Percentiles rank a stretch among this genome's conserved stretches.
Evolutionary conservation across 2,888 invertebrate genomes (phyloP).

Genomic region (Mythimna lalbum): DNA sequence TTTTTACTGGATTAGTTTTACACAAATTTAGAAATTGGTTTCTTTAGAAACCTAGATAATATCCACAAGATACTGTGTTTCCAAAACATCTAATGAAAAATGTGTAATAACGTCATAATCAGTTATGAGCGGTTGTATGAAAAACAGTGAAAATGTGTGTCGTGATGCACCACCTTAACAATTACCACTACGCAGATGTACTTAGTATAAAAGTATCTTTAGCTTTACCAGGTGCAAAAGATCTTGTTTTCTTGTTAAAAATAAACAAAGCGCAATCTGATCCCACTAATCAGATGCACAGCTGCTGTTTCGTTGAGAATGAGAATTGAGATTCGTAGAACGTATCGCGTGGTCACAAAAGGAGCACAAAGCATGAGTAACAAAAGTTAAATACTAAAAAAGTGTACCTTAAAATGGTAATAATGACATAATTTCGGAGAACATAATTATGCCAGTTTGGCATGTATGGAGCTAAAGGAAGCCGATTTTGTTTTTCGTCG

Average conservation of each 20-base stretch:
- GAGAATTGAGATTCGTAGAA: not conserved
- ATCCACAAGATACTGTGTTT: too few relatives aligned
- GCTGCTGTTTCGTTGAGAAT: constrained; percentile 4
- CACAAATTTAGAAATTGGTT: too few relatives aligned
- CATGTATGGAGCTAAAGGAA: constrained; percentile 21
- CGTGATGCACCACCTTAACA: too few relatives aligned
- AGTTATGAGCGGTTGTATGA: too few relatives aligned
- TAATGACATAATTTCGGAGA: constrained; percentile 48
- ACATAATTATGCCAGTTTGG: constrained; percentile 14
- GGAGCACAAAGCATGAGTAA: constrained; percentile 2
- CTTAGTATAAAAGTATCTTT: not conserved
- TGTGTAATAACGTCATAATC: too few relatives aligned
- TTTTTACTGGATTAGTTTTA: too few relatives aligned
- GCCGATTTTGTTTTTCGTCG: not conserved
- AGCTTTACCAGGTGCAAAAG: not conserved
- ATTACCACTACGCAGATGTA: not conserved
- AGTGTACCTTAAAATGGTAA: constrained; percentile 37
- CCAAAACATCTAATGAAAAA: too few relatives aligned
- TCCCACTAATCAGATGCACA: constrained; percentile 3
- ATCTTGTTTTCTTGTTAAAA: not conserved
- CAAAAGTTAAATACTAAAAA: constrained; percentile 26
- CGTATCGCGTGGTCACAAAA: not conserved
- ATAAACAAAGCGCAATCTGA: not conserved
- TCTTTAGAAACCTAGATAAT: too few relatives aligned
- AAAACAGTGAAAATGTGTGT: too few relatives aligned